Evolutionary conservation across 2,888 invertebrate genomes (phyloP), one percentile per base, ranked within the genome.

Genomic region (Sialis fuliginosa): DNA sequence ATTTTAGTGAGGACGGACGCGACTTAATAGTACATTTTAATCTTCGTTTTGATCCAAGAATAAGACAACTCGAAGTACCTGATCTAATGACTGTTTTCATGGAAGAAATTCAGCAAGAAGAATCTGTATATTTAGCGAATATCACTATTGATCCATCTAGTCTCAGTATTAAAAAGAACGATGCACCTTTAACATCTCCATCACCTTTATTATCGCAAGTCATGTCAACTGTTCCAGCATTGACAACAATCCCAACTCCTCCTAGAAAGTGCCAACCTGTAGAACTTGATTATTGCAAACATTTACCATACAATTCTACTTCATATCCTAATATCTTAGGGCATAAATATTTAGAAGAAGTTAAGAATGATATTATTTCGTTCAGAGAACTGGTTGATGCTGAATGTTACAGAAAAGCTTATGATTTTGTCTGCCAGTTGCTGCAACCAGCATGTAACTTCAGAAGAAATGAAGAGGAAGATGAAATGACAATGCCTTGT

Each of bases 301-400:
- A 77, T 49, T 67, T 86, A 51, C 75, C 76, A 0, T 85, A 87
- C 63, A 91, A 90, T 59, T 61, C 72, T 7, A 90, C 90, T 0
- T 80, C 87, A 0, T 90, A 85, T 61, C 90, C 90, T 0, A 91
- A 91, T 62, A 65, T 82, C 9, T 70, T 85, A 47, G 81, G 81
- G 0, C 85, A 86, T 55, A 63, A 65, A 43, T 65, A 58, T 30
- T 57, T 68, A 6, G 72, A 75, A 31, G 81, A 81, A 39, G 75
- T 90, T 5, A 66, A 74, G 52, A 74, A 78, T 39, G 83, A 90
- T 60, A 74, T 90, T 13, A 87, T 89, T 42, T 74, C 83, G 0
- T 89, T 85, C 60, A 77, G 86, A 50, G 88, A 85, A 61, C 66
- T 91, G n/a, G 80, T 91, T 6, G 91, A 91, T 60, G 87, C 87